Conservation (phyloP, 1,140 invertebrate species). For the Panagrolaimus sp. region DNA sequence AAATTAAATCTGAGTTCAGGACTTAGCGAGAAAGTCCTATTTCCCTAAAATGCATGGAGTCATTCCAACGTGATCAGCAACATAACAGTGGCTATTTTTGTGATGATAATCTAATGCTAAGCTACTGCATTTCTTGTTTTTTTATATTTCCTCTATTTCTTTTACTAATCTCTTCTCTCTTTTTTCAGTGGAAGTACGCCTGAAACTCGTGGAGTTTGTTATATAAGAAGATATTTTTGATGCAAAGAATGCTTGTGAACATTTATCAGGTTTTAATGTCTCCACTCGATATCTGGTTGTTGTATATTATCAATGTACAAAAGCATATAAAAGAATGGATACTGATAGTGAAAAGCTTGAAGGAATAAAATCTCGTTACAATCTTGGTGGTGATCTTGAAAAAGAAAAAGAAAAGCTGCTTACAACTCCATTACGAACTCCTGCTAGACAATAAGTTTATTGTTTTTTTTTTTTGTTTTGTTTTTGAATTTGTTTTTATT, state of each 20-base stretch:
- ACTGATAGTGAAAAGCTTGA: conserved; percentile 92
- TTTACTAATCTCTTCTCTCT: conserved; percentile 4
- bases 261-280: conserved; percentile 96
- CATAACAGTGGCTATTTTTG: too few species aligned
- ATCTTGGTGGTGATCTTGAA: conserved; percentile 61
- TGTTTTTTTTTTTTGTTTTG: background rate
- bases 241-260: conserved; percentile 98
- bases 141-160: background rate
- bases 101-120: too few species aligned
- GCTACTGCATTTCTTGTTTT: background rate
- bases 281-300: conserved; percentile 93
- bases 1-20: too few species aligned
- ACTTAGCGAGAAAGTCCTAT: too few species aligned
- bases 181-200: conserved; percentile 83
- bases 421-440: conserved; percentile 21
- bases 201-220: conserved; percentile 95
- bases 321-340: conserved; percentile 89
- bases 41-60: too few species aligned
- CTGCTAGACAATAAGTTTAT: conserved; percentile 18
- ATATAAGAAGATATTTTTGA: conserved; percentile 99
- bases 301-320: conserved; percentile 75
- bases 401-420: conserved; percentile 56
- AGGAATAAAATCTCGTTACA: conserved; percentile 90
- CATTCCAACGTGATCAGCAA: too few species aligned
- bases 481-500: background rate